Conservation (phyloP, 1,140 invertebrate genomes). For the Vollenhovia emeryi region DNA sequence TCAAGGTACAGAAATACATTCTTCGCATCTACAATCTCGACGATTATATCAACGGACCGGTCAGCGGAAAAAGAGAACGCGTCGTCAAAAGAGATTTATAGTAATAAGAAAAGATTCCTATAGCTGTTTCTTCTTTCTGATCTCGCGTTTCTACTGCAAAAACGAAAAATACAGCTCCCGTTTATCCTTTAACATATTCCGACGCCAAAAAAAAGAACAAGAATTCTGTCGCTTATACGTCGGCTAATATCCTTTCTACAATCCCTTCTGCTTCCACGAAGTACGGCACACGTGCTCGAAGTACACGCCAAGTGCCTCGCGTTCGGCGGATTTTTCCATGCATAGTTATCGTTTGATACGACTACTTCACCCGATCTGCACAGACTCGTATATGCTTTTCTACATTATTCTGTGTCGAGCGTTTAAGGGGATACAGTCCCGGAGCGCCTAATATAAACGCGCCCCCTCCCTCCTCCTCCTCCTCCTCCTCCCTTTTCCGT, state of each 20-base stretch:
- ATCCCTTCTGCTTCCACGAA: neutral
- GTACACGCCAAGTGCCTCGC: neutral
- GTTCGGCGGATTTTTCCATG: conserved; percentile 22
- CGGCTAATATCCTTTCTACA: neutral
- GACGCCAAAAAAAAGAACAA: neutral
- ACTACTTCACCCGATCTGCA: conserved; percentile 24
- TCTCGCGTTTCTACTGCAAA: neutral
- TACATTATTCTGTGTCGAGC: conserved; percentile 25
- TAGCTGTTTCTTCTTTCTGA: neutral
- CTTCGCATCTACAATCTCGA: neutral
- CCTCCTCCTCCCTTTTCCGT: neutral
- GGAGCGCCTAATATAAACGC: conserved; percentile 42
- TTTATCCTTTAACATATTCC: neutral
- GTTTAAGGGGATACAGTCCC: conserved; percentile 39
- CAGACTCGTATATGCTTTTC: neutral
- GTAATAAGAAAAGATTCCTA: neutral
- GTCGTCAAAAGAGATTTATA: neutral
- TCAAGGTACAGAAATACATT: conserved; percentile 3
- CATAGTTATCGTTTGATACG: conserved; percentile 8
- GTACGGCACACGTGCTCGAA: neutral
- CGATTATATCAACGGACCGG: neutral
- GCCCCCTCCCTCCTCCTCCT: neutral
- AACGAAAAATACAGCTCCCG: neutral
- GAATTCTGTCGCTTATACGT: neutral
- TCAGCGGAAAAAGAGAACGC: too few relatives aligned